Percentiles rank a stretch among this genome's conserved stretches.
Evolutionary conservation across 2,797 vertebrate species (phyloP).

Genomic region (Sebastiscus albofasciatus): DNA sequence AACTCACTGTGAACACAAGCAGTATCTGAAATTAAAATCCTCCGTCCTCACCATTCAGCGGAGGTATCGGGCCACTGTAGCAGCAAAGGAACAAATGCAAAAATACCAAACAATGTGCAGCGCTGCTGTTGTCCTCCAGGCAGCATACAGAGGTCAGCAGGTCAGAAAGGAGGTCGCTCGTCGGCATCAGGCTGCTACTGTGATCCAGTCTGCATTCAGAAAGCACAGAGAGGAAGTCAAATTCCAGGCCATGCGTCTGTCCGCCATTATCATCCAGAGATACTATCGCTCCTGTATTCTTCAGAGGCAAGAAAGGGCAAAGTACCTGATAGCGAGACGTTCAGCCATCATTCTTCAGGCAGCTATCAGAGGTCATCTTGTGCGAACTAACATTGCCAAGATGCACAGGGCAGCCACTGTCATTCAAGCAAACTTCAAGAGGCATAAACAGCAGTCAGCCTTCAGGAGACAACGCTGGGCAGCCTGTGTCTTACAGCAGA

Average conservation of each 20-base stretch:
- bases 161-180: conserved; percentile 3
- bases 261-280: conserved; percentile 77
- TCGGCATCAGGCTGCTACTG: conserved; percentile 33
- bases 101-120: not conserved
- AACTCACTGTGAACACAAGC: not conserved
- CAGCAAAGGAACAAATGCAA: conserved; percentile 9
- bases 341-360: conserved; percentile 44
- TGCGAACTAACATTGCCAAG: not conserved
- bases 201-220: conserved; percentile 18
- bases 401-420: not conserved
- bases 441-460: not conserved
- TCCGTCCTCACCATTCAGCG: conserved; percentile 21
- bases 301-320: conserved; percentile 13
- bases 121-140: conserved; percentile 23
- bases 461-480: not conserved
- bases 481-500: not conserved
- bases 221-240: conserved; percentile 53
- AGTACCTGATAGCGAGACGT: accelerated
- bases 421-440: not conserved
- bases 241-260: conserved; percentile 75
- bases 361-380: not conserved
- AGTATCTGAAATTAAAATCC: not conserved
- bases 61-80: conserved; percentile 26
- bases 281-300: conserved; percentile 49
- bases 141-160: conserved; percentile 17